Evolutionary conservation across 1,140 invertebrate genomes (phyloP), one percentile per base, ranked within the genome.

Genomic region (Drosophila repleta): DNA sequence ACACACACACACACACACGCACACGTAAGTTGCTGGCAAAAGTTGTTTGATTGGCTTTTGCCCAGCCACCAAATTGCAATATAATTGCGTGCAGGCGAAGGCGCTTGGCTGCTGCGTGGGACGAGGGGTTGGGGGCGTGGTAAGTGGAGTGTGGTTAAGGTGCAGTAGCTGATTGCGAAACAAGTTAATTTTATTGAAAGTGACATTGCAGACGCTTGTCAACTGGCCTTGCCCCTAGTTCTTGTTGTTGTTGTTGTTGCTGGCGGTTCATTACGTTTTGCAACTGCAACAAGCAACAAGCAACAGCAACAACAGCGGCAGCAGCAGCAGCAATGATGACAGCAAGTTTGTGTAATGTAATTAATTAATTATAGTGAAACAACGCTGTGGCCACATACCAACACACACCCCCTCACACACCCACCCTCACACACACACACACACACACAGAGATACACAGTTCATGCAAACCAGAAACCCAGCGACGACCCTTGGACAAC

Each of bases 321-420:
- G 26, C 55, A 70, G 41, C 60, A 52, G 35, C 46, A 74, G 20
- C 73, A 61, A 63, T 82, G 80, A 84, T 85, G 81, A 85, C 81
- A 80, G 76, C 77, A 80, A 85, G 76, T 85, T 84, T 87, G 82
- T 87, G 69, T 85, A 85, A 87, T 85, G 82, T 85, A 85, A 85
- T 85, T 85, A 85, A 85, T 85, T 85, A 85, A 85, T 85, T 85
- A 85, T 79, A 76, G 77, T 63, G 74, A 62, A 85, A 84, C 76
- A 85, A 84, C 76, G 81, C 75, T 68, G 58, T 51, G 55, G 43
- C 13, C 69, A 67, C 56, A 74, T 62, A 62, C 57, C 48, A 46
- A 24, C 45, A 67, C 56, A 52, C 8, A 52, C 48, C n/a, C n/a
- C n/a, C n/a, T n/a, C n/a, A n/a, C 46, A 60, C 24, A 53, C 53